Conservation (phyloP, 2,113 vertebrate genomes). For the Nesospiza acunhae region DNA sequence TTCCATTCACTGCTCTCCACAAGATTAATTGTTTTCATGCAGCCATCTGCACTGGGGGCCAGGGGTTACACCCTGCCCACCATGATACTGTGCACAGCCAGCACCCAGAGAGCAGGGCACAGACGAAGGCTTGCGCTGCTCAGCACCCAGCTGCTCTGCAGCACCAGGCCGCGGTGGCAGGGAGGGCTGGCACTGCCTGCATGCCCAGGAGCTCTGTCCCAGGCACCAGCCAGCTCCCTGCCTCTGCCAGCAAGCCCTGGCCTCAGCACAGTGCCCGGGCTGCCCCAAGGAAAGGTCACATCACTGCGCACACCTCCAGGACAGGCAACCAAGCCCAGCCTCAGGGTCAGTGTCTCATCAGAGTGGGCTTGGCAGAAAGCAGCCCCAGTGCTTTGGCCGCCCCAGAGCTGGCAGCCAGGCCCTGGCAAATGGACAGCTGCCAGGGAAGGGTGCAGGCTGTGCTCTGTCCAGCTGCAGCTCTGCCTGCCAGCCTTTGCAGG, state of each 20-base stretch:
- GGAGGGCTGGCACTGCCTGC: neutral
- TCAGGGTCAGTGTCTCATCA: neutral
- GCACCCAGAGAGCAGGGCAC: neutral
- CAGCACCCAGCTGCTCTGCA: neutral
- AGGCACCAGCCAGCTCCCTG: neutral
- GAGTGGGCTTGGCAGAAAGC: neutral
- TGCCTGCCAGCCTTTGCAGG: neutral
- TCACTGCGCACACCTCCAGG: fast-evolving
- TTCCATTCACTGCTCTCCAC: neutral
- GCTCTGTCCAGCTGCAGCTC: neutral
- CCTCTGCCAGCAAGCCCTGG: neutral
- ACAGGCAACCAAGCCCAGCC: neutral
- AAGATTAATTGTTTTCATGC: conserved; percentile 34
- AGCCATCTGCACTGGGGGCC: neutral
- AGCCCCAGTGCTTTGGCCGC: neutral
- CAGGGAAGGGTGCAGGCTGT: fast-evolving
- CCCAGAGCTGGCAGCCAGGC: neutral
- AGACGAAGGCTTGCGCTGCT: neutral
- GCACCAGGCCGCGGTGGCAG: neutral
- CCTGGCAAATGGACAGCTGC: neutral
- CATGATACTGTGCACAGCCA: fast-evolving
- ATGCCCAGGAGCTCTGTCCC: neutral
- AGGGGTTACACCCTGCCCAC: neutral
- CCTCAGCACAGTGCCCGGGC: neutral
- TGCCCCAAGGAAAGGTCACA: no score